A percentile compares a stretch with the other conserved stretches of the same genome.
Evolutionary conservation across 2,113 vertebrate species (phyloP).

Genomic region (Oryzias woworae): DNA sequence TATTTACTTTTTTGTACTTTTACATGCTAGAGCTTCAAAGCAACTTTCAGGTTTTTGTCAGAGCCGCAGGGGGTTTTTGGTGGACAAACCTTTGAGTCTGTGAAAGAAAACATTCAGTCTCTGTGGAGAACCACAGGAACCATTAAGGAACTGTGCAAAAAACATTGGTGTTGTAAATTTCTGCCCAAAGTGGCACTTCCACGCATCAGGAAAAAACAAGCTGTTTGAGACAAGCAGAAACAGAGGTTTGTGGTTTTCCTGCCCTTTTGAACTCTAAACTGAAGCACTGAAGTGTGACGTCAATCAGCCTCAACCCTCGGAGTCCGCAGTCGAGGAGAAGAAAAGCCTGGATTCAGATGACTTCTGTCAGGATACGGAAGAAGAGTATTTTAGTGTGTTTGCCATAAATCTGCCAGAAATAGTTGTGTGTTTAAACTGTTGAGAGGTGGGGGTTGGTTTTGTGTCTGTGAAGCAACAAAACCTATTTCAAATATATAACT

Average conservation of each 20-base stretch:
- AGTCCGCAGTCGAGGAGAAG: neutral
- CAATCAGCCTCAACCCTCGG: neutral
- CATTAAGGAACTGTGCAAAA: constrained; percentile 26
- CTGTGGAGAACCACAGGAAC: neutral
- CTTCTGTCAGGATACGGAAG: no score
- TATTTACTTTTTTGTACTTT: neutral
- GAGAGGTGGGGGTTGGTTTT: no score
- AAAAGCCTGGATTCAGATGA: neutral
- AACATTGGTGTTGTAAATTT: constrained; percentile 41
- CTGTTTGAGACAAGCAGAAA: neutral
- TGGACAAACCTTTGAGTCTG: neutral
- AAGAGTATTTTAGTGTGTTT: no score
- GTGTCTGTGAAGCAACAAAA: no score
- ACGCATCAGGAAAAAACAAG: constrained; percentile 23
- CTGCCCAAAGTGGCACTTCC: neutral
- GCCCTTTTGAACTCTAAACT: constrained; percentile 23
- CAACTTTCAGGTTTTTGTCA: neutral
- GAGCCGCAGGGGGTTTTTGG: neutral
- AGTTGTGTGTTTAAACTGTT: no score
- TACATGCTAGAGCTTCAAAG: neutral
- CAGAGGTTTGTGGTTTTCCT: constrained; percentile 36
- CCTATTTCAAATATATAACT: no score
- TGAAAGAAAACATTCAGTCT: neutral
- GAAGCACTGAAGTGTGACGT: neutral
- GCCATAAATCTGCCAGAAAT: no score